phyloP scores from a whole-genome alignment of 2,797 vertebrate species.

The Liparis tanakae region DNA sequence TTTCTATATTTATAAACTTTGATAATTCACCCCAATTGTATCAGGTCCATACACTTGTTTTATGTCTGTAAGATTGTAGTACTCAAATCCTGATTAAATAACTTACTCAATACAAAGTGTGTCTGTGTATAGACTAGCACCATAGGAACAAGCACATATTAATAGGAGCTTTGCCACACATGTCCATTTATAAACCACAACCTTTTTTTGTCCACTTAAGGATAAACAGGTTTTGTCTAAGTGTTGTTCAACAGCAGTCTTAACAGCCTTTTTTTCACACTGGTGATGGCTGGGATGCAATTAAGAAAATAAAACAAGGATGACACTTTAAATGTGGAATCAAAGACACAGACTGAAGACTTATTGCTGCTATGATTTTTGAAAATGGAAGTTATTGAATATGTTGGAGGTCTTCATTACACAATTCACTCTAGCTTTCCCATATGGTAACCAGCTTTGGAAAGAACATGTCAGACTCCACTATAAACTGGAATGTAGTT shows the following conservation, averaged over 20 bases:
- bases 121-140: background rate
- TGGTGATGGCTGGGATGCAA: background rate
- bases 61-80: background rate
- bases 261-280: no score
- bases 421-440: background rate
- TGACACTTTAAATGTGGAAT: no score
- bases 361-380: background rate
- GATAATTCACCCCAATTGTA: background rate
- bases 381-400: background rate
- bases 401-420: background rate
- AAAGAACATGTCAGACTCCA: background rate
- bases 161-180: background rate
- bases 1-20: background rate
- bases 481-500: slow-evolving; percentile 47
- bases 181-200: background rate
- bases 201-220: background rate
- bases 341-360: background rate
- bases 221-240: background rate
- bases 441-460: background rate
- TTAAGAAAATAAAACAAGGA: background rate
- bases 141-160: background rate
- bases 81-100: background rate
- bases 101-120: background rate
- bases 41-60: background rate
- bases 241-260: background rate